Base-by-base conservation (phyloP, 2,888 invertebrate species). In the Entomobrya proxima region DNA sequence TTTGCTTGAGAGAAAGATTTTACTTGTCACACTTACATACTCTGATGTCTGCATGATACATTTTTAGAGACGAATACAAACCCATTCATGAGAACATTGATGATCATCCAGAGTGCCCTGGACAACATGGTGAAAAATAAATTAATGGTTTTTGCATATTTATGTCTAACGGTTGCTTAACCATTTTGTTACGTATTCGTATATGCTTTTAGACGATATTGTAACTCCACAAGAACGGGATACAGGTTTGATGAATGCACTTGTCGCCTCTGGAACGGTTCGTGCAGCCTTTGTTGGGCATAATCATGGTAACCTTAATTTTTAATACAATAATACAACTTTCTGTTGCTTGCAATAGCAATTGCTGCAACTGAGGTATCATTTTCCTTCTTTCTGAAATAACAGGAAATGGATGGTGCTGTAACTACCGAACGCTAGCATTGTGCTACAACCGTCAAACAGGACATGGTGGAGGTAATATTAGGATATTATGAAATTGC, bases 341-440 rank as follows among this genome's bases (percentile, higher is more conserved):
- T 37, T 5, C 11, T 5, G 11, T 37, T 37, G 37, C 11, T 7
- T 37, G 6, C 11, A 7, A 5, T 11, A 37, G 37, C 11, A 37
- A 7, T 37, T 47, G 5, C n/a, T n/a, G n/a, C n/a, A n/a, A n/a
- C n/a, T n/a, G n/a, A n/a, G n/a, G n/a, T n/a, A n/a, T n/a, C n/a
- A n/a, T n/a, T n/a, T n/a, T n/a, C n/a, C n/a, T n/a, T n/a, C n/a
- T n/a, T 11, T 11, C 24, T 21, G 7, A n/a, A n/a, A 18, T 55
- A 9, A 9, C 35, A 88, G 86, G 87, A 44, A 88, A 88, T 50
- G 88, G 85, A 21, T 88, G 88, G 88, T 88, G 88, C 47, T 88
- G 88, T 78, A 78, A 88, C 69, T 88, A 86, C 69, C 37, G 67
- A 35, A 80, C 47, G 1, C 50, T 88, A 32, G 55, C 58, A 6